Conservation (phyloP, 2,888 invertebrate species). For the Scaptomyza caliginosa region DNA sequence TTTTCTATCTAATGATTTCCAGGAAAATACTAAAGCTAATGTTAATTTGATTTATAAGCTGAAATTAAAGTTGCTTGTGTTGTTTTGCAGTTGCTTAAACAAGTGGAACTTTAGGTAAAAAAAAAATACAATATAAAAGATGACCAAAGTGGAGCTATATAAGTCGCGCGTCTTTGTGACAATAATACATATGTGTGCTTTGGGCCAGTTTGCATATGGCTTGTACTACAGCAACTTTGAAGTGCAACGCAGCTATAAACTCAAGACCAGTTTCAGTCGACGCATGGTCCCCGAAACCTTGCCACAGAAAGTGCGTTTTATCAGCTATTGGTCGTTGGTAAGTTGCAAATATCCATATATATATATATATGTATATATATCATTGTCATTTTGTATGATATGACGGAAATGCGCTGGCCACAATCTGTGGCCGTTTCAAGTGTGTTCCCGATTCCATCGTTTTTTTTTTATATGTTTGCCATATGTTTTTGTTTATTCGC, state of each 20-base stretch:
- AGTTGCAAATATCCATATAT: slow-evolving; percentile 66
- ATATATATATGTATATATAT: slow-evolving; percentile 12
- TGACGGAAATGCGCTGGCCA: slow-evolving; percentile 60
- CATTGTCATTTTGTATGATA: slow-evolving; percentile 46
- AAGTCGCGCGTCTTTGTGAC: slow-evolving; percentile 83
- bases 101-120: background rate
- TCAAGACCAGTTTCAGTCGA: slow-evolving; percentile 67
- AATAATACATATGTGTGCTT: slow-evolving; percentile 82
- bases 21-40: too few species aligned
- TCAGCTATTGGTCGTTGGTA: slow-evolving; percentile 86
- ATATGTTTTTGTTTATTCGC: slow-evolving; percentile 61
- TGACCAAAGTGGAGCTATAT: slow-evolving; percentile 84
- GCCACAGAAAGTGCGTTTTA: slow-evolving; percentile 83
- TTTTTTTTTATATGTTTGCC: slow-evolving; percentile 56
- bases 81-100: slow-evolving; percentile 6
- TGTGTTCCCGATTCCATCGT: slow-evolving; percentile 41
- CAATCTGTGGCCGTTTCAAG: slow-evolving; percentile 58
- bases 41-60: too few species aligned
- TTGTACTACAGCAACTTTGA: slow-evolving; percentile 85
- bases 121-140: slow-evolving; percentile 54
- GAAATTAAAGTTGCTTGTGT: slow-evolving; percentile 22
- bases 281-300: slow-evolving; percentile 82
- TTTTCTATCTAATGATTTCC: too few species aligned
- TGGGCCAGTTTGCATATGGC: slow-evolving; percentile 83
- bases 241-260: slow-evolving; percentile 77